These are phyloP conservation scores for Clarias batrachus DNA, from an alignment of 2,113 vertebrate genomes.

Conservation along the genomic window DNA sequence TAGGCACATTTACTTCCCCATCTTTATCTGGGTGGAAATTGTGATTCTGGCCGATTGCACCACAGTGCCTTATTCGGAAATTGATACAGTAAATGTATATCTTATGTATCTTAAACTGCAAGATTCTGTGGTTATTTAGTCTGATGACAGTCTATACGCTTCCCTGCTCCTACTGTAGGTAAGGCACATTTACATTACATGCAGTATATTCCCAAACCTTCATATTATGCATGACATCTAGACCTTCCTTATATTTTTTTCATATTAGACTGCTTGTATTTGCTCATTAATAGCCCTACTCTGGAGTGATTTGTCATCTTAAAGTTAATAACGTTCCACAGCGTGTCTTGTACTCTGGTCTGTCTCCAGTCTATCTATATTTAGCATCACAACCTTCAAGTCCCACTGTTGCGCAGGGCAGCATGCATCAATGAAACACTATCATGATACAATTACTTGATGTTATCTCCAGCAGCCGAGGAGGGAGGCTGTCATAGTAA, in stretches of 20 bases:
- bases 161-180: background rate
- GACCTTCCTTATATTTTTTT: background rate
- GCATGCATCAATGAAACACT: background rate
- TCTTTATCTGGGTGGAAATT: background rate
- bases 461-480: background rate
- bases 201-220: background rate
- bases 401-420: background rate
- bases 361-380: background rate
- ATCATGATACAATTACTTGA: constrained; percentile 19
- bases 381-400: constrained; percentile 28
- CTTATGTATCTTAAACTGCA: background rate
- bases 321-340: background rate
- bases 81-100: background rate
- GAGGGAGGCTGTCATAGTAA: constrained; percentile 11
- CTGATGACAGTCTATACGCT: background rate
- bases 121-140: background rate
- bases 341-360: background rate
- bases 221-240: background rate
- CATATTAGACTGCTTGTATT: background rate
- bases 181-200: background rate
- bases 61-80: background rate
- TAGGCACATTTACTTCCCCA: background rate
- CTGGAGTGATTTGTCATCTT: background rate
- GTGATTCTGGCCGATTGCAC: background rate
- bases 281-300: background rate